Base-by-base conservation (phyloP, 2,888 invertebrate species). In the Orthosia cruda region DNA sequence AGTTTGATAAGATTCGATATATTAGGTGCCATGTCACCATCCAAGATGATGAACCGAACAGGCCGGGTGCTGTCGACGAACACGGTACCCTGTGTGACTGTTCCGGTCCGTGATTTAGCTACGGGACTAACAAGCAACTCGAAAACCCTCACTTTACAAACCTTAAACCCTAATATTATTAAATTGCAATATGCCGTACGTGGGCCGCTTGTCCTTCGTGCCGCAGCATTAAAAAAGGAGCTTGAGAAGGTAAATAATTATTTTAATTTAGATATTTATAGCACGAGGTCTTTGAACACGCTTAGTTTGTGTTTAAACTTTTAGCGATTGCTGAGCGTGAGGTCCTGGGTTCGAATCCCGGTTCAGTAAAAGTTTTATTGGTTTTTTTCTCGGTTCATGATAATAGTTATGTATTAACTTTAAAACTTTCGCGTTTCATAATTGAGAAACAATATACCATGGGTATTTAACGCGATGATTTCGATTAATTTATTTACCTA, bases 21-120 rank as follows among this genome's bases (percentile, higher is more conserved):
- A 93, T 92, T 91, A 85, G 85, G 87, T 86, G 91, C 81, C 81
- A 95, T 94, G 94, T 92, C 93, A 88, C 89, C 91, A 80, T 86
- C 91, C 87, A 93, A 90, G 87, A 89, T 94, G 93, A 91, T 94
- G 92, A 90, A 90, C 80, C 89, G 92, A 90, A 49, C 82, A 88
- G 93, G 93, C 91, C 93, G 93, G 74, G 84, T 91, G 80, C 79
- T 92, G 85, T 80, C 90, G 83, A 5, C 5, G 3, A 20, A n/a
- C 32, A 0, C 72, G 88, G 72, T 72, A 71, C 81, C 88, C 70
- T 12, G 15, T 47, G 67, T 11, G 11, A 47, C 4, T n/a, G 5
- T 13, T 2, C 40, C 32, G 32, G 45, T 45, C 61, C 23, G 3
- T 20, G 15, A 13, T 7, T 15, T n/a, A 13, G 1, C 13, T 20